Percentiles rank a stretch among this genome's conserved stretches.
These are phyloP conservation scores for Hystrix cristata DNA, from an alignment of 2,113 vertebrate genomes.

Conservation along the genomic window DNA sequence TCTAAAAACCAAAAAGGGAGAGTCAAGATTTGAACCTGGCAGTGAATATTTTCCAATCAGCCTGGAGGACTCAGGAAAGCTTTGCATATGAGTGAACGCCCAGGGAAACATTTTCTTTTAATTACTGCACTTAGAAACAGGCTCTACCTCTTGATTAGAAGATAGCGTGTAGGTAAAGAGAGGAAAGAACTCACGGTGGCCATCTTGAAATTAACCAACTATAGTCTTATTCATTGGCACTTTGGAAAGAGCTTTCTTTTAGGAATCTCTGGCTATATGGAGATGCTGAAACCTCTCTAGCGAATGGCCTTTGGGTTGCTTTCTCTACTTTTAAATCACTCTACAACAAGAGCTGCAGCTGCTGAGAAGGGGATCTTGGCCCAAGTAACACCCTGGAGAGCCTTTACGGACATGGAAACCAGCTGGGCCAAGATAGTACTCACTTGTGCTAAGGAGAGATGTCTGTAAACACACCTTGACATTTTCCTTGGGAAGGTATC, in stretches of 20 bases:
- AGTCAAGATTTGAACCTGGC: neutral
- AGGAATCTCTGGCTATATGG: neutral
- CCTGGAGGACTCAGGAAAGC: neutral
- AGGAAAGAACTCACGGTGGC: neutral
- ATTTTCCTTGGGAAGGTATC: slow-evolving; percentile 65
- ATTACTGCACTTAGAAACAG: neutral
- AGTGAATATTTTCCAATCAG: neutral
- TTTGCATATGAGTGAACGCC: neutral
- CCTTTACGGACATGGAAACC: neutral
- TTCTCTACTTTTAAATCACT: neutral
- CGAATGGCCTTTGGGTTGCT: neutral
- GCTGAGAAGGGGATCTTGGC: neutral
- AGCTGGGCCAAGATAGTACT: neutral
- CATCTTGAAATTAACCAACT: neutral
- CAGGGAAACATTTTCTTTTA: neutral
- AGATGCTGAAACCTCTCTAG: neutral
- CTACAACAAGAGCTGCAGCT: neutral
- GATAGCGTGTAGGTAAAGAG: neutral
- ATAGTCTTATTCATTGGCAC: neutral
- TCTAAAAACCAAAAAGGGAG: neutral
- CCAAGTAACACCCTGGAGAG: neutral
- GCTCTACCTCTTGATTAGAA: neutral
- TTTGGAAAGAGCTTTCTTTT: neutral
- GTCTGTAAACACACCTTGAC: neutral
- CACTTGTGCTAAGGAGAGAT: neutral